Evolutionary conservation across 2,888 invertebrate genomes (phyloP).

Genomic region (Cinara cedri): DNA sequence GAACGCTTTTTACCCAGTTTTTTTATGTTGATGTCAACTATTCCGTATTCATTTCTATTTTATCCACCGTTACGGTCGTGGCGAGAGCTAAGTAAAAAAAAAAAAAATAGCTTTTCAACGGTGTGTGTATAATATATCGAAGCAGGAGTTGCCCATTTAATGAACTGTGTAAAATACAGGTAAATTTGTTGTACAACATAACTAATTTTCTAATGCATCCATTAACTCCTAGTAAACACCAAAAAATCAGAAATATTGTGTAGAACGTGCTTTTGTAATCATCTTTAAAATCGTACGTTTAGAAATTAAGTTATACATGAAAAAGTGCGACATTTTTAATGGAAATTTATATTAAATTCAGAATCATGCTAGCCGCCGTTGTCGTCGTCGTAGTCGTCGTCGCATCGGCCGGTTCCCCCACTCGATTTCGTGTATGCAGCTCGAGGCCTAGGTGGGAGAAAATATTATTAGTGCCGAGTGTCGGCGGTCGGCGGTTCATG

Average conservation of each 20-base stretch:
- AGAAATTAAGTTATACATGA: slow-evolving; percentile 24
- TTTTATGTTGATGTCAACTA: no score
- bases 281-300: slow-evolving; percentile 26
- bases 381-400: no score
- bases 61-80: neutral
- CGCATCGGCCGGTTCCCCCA: no score
- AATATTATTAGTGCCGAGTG: slow-evolving; percentile 3
- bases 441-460: slow-evolving; percentile 13
- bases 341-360: no score
- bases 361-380: no score
- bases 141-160: slow-evolving; percentile 2
- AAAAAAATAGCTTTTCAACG: neutral
- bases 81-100: neutral
- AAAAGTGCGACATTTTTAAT: slow-evolving; percentile 19
- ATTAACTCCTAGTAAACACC: no score
- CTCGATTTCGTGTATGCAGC: slow-evolving; percentile 14
- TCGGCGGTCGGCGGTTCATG: slow-evolving; percentile 2
- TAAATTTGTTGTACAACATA: slow-evolving; percentile 26
- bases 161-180: slow-evolving; percentile 6
- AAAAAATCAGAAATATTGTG: no score
- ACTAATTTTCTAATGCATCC: no score
- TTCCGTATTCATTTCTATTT: no score
- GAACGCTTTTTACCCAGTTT: no score
- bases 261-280: no score
- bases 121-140: slow-evolving; percentile 5